A percentile compares a stretch with the other conserved stretches of the same genome.
Conservation (phyloP, 2,888 invertebrate genomes). For the Caenorhabditis sulstoni region DNA sequence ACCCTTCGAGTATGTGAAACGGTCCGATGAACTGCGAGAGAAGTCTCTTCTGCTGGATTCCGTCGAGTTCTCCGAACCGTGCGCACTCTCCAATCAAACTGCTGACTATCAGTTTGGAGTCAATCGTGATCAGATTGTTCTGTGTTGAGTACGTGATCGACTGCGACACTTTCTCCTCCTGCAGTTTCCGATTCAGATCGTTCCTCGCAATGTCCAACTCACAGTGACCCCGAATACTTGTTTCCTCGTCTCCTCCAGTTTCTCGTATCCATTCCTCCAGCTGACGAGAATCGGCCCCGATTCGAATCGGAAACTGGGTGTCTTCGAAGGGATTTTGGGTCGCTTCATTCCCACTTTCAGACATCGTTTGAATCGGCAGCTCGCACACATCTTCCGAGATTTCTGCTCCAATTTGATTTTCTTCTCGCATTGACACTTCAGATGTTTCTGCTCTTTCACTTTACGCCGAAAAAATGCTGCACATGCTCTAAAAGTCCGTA, state of each 20-base stretch:
- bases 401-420: too few relatives aligned
- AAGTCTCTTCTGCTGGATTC: background rate
- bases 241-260: background rate
- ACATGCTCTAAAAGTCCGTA: conserved; percentile 7
- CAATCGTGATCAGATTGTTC: conserved; percentile 1
- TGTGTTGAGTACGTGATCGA: background rate
- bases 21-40: conserved; percentile 14
- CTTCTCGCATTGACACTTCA: background rate
- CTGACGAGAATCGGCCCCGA: background rate
- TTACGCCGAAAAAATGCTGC: conserved; percentile 13
- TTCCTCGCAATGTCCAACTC: background rate
- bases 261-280: background rate
- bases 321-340: background rate
- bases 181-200: background rate
- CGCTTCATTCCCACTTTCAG: conserved; percentile 8
- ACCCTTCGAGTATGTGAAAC: conserved; percentile 12
- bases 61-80: background rate
- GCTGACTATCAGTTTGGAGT: background rate
- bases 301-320: background rate
- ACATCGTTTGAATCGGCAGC: background rate
- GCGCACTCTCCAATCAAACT: background rate
- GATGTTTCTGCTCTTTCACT: background rate
- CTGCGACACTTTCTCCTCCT: background rate
- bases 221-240: background rate
- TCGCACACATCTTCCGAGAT: background rate